phyloP scores from a whole-genome alignment of 2,113 vertebrate genomes.

The Alethe castanea region DNA sequence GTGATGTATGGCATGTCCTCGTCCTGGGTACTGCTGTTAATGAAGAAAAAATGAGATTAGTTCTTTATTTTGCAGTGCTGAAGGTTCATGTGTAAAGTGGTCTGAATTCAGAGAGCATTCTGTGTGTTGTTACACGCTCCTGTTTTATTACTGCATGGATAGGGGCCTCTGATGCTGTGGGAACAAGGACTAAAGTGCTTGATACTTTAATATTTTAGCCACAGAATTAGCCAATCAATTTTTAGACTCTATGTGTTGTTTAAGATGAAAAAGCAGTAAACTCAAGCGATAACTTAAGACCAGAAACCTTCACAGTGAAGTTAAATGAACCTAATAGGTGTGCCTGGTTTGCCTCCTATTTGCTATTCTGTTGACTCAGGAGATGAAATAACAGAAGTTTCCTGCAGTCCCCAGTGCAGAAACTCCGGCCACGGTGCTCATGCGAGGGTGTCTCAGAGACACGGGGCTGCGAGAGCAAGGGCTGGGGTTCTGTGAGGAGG shows the following conservation, averaged over 20 bases:
- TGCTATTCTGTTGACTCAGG: not conserved
- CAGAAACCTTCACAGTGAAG: not conserved
- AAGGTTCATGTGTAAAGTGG: not conserved
- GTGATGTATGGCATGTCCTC: not conserved
- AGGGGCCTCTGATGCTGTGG: not conserved
- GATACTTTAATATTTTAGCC: not conserved
- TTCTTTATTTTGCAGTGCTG: not conserved
- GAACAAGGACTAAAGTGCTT: not conserved
- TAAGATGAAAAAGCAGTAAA: not conserved
- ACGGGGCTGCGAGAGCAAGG: accelerated
- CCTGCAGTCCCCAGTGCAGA: accelerated
- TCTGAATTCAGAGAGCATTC: not conserved
- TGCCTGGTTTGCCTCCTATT: not conserved
- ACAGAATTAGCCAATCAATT: not conserved
- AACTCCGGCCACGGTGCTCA: accelerated
- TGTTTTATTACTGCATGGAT: not conserved
- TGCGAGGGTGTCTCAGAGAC: not conserved
- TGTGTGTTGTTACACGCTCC: not conserved
- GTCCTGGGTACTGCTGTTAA: not conserved
- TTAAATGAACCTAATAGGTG: not conserved
- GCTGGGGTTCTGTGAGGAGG: not conserved
- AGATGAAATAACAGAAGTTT: not conserved
- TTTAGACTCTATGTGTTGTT: not conserved
- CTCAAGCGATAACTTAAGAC: not conserved
- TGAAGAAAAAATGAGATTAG: not conserved